A percentile compares a stretch with the other conserved stretches of the same genome.
These are phyloP conservation scores for Riptortus pedestris DNA, from an alignment of 1,140 invertebrate species.

Conservation along the genomic window DNA sequence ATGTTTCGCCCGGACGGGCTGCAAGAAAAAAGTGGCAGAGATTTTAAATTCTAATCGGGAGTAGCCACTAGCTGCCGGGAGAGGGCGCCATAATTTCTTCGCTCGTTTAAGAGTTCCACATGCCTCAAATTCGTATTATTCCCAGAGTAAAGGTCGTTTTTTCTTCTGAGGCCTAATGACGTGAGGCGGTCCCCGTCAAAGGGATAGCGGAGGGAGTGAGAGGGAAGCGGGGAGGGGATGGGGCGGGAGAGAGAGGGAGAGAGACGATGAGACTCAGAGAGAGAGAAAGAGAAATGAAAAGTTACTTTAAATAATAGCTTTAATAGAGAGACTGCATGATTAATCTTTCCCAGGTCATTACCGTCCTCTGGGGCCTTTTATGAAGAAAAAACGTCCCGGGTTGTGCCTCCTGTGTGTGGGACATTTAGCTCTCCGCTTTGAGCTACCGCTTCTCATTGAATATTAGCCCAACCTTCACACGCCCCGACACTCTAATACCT, in stretches of 20 bases:
- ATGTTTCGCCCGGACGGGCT: too few relatives aligned
- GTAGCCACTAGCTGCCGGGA: too few relatives aligned
- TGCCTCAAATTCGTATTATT: conserved; percentile 12
- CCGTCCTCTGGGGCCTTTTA: conserved; percentile 10
- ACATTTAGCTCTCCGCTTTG: conserved; percentile 10
- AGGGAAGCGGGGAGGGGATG: not conserved
- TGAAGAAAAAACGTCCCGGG: conserved; percentile 11
- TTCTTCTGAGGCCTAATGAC: not conserved
- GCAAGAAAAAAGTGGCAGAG: too few relatives aligned
- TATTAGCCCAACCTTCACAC: too few relatives aligned
- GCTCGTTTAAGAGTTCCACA: not conserved
- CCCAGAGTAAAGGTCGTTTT: not conserved
- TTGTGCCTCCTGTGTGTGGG: conserved; percentile 1
- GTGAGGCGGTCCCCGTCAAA: too few relatives aligned
- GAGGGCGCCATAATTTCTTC: not conserved
- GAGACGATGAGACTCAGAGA: not conserved
- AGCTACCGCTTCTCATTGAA: too few relatives aligned
- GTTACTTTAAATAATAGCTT: conserved; percentile 26
- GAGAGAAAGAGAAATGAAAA: conserved; percentile 20
- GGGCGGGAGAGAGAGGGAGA: not conserved
- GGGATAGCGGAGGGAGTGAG: not conserved
- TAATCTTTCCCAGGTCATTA: conserved; percentile 22
- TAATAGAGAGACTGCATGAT: conserved; percentile 18
- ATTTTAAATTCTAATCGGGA: too few relatives aligned
- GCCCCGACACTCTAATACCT: too few relatives aligned